Conservation (phyloP, 64 coral and sea anemone species). For the Cladopsammia gracilis region DNA sequence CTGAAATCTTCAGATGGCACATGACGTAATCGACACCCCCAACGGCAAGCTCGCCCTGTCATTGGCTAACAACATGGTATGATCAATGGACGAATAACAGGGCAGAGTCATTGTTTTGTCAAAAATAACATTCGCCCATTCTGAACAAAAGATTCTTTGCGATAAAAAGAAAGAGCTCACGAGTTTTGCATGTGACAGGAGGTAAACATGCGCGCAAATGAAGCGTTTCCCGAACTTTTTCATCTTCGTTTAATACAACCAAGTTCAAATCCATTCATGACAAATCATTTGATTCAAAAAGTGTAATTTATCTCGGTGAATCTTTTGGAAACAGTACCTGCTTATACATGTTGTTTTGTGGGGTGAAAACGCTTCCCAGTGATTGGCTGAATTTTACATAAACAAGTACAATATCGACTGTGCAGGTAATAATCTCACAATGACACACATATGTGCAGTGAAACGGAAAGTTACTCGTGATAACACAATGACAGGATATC, state of each 20-base stretch:
- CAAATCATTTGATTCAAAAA: no score
- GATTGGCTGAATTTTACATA: background rate
- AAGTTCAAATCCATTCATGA: background rate
- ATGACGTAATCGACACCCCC: conserved; percentile 17
- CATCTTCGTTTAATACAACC: background rate
- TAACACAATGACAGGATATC: background rate
- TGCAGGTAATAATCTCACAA: background rate
- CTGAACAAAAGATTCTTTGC: background rate
- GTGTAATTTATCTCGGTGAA: background rate
- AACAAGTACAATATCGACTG: background rate
- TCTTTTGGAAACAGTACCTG: background rate
- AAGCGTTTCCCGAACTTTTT: background rate
- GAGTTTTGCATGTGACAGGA: background rate
- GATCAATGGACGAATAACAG: conserved; percentile 22
- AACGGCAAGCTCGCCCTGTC: background rate
- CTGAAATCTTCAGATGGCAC: background rate
- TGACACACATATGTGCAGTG: background rate
- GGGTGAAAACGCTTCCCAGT: background rate
- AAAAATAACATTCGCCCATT: background rate
- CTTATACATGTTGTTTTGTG: background rate
- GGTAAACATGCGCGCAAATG: background rate
- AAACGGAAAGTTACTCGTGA: background rate
- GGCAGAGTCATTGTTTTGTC: background rate
- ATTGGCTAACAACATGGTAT: conserved; percentile 45
- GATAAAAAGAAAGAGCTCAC: background rate